Evolutionary conservation across 2,113 vertebrate species (phyloP).

Genomic region (Takifugu bimaculatus): DNA sequence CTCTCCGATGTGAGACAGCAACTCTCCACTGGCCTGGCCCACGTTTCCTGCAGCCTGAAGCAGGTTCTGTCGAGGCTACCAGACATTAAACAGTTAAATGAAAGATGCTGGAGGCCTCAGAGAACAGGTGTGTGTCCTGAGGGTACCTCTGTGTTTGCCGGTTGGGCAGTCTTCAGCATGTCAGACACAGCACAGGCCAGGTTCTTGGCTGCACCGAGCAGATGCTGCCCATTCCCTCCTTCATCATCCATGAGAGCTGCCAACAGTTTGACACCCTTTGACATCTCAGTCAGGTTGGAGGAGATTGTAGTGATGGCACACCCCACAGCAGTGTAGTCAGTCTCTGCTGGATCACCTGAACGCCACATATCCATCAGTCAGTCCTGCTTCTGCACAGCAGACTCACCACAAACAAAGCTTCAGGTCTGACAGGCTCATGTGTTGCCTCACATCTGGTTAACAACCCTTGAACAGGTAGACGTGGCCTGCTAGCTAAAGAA

Average conservation of each 20-base stretch:
- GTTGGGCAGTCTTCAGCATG: slow-evolving; percentile 91
- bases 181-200: slow-evolving; percentile 88
- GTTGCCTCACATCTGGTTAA: too few relatives aligned
- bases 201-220: slow-evolving; percentile 91
- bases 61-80: slow-evolving; percentile 91
- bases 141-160: slow-evolving; percentile 85
- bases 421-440: background rate
- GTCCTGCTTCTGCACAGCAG: too few relatives aligned
- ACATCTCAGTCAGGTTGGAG: slow-evolving; percentile 99
- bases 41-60: slow-evolving; percentile 94
- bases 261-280: slow-evolving; percentile 92
- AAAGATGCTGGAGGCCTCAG: too few relatives aligned
- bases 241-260: slow-evolving; percentile 95
- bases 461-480: too few relatives aligned
- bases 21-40: slow-evolving; percentile 91
- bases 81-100: background rate
- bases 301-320: slow-evolving; percentile 97
- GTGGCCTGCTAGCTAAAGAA: too few relatives aligned
- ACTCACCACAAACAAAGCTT: too few relatives aligned
- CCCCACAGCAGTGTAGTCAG: slow-evolving; percentile 94
- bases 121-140: background rate
- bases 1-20: slow-evolving; percentile 95
- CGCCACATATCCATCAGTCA: background rate
- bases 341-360: slow-evolving; percentile 92
- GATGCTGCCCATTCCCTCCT: slow-evolving; percentile 86